Conservation (phyloP, 2,888 invertebrate species). For the Scaptomyza flava region DNA sequence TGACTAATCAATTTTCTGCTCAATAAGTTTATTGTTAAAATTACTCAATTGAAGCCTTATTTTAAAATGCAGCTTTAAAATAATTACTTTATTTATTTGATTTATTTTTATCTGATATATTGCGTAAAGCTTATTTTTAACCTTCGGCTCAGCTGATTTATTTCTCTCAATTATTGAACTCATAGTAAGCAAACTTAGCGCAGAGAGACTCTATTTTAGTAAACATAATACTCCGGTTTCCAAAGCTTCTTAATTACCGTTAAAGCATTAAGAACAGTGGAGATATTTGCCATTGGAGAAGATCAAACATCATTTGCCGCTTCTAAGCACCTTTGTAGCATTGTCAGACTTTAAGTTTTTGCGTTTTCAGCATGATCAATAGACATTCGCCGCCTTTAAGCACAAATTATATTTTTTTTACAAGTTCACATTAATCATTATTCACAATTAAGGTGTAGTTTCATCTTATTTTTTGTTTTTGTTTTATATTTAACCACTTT, state of each 20-base stretch:
- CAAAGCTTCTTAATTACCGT: not conserved
- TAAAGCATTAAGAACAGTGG: not conserved
- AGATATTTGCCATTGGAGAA: conserved; percentile 2
- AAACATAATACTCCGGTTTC: too few relatives aligned
- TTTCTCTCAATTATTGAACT: not conserved
- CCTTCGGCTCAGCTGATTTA: not conserved
- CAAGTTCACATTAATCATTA: conserved; percentile 26
- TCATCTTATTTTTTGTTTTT: conserved; percentile 28
- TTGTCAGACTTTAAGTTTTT: not conserved
- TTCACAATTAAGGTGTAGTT: conserved; percentile 15
- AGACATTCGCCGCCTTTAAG: conserved; percentile 24
- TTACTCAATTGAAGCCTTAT: conserved; percentile 16
- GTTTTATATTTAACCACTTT: conserved; percentile 4
- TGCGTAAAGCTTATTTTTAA: not conserved
- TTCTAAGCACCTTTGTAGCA: not conserved
- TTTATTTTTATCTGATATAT: conserved; percentile 7
- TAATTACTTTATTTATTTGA: not conserved
- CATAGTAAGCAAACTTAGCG: not conserved
- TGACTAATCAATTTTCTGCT: conserved; percentile 15
- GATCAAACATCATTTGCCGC: conserved; percentile 4
- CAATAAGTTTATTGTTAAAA: conserved; percentile 21
- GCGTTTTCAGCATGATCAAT: conserved; percentile 22
- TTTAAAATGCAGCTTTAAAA: conserved; percentile 5
- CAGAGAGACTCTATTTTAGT: not conserved
- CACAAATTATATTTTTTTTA: conserved; percentile 13